Conservation (phyloP, 1,140 invertebrate species). For the Drosophila rufa region DNA sequence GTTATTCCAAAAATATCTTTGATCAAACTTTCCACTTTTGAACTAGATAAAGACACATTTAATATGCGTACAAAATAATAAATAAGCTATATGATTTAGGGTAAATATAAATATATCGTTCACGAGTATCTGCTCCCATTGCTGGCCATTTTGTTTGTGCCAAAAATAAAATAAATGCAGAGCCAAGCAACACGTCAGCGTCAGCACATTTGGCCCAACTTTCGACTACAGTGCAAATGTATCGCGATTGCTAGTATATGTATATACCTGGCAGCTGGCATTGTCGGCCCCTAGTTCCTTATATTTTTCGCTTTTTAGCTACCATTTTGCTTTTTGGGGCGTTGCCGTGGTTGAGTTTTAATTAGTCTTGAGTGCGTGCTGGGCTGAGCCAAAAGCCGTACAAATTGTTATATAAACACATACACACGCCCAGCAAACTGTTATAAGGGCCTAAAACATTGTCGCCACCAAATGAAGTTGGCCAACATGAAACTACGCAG, state of each 20-base stretch:
- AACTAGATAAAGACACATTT: background rate
- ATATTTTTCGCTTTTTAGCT: constrained; percentile 26
- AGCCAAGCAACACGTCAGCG: constrained; percentile 66
- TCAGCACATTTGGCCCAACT: constrained; percentile 61
- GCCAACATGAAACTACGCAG: constrained; percentile 44
- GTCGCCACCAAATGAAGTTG: constrained; percentile 64
- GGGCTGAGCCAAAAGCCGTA: constrained; percentile 67
- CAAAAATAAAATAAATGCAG: constrained; percentile 50
- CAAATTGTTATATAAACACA: constrained; percentile 80
- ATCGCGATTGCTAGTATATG: constrained; percentile 6
- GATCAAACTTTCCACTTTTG: background rate
- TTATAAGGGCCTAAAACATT: constrained; percentile 74
- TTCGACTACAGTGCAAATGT: constrained; percentile 37
- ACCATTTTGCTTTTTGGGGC: constrained; percentile 51
- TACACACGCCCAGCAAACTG: constrained; percentile 66
- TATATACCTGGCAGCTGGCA: constrained; percentile 44
- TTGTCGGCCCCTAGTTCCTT: constrained; percentile 24
- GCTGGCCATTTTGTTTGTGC: constrained; percentile 53
- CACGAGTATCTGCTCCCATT: constrained; percentile 17
- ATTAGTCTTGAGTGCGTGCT: constrained; percentile 80
- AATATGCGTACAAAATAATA: background rate
- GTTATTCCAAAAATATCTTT: no score
- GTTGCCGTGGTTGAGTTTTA: constrained; percentile 74
- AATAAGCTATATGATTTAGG: background rate
- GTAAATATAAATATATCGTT: constrained; percentile 2